Evolutionary conservation across 2,888 invertebrate genomes (phyloP), one percentile per base, ranked within the genome.

Genomic region (Argyresthia goedartella): DNA sequence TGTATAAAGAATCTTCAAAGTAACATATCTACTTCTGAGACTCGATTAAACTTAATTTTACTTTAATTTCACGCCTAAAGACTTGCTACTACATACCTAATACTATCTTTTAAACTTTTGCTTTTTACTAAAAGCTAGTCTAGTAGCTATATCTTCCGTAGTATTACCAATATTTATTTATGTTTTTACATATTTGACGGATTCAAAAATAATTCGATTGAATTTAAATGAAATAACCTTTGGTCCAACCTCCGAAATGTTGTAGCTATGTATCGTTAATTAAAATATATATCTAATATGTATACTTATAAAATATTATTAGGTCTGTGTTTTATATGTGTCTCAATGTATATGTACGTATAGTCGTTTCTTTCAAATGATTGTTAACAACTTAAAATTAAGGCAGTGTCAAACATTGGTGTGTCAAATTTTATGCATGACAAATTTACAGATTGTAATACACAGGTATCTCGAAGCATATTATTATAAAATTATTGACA

Each of bases 211-310:
- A 25, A 25, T 25, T 25, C 25, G 25, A 25, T 25, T 25, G 6
- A 2, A 25, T 25, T 25, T 44, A 15, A 8, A 15, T 10, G 14
- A 44, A 55, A 54, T 56, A 52, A 56, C 53, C 55, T 54, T 60
- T 56, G 62, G 62, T 61, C 62, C 62, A 62, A 62, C 57, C 58
- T 53, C 56, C 51, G 44, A 55, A 49, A 39, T 39, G 39, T 49
- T 39, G 39, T 49, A 16, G 39, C 25, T 25, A 25, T 25, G 25
- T 25, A n/a, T 25, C 14, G 14, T 46, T 47, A 33, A 6, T 11
- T n/a, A 47, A 47, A n/a, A 33, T 36, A 41, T 36, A 14, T 49
- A 49, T 13, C 13, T 48, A 35, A n/a, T n/a, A n/a, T n/a, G n/a
- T n/a, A n/a, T n/a, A n/a, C n/a, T n/a, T n/a, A n/a, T n/a, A n/a